These are phyloP conservation scores for Polietes domitor DNA, from an alignment of 2,888 invertebrate species.

Conservation along the genomic window DNA sequence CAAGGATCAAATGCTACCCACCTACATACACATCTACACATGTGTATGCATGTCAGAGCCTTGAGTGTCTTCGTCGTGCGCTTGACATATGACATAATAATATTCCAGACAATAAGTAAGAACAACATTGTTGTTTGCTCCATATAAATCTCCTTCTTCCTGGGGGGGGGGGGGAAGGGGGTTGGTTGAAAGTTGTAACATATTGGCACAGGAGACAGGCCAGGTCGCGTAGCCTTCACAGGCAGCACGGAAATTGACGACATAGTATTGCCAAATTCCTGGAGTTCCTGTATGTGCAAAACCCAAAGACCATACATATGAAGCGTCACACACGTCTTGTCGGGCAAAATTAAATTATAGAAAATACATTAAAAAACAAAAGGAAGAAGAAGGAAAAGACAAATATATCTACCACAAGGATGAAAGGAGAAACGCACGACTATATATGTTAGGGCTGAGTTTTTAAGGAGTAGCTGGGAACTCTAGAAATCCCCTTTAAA, in stretches of 20 bases:
- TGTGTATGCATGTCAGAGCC: neutral
- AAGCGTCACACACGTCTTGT: slow-evolving; percentile 49
- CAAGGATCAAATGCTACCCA: neutral
- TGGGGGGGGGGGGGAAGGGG: too few species aligned
- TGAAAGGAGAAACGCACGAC: neutral
- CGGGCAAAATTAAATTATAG: slow-evolving; percentile 34
- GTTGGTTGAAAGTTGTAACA: too few species aligned
- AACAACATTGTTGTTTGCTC: slow-evolving; percentile 1
- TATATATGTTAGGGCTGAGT: too few species aligned
- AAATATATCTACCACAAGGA: neutral
- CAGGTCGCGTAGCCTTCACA: neutral
- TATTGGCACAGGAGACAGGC: too few species aligned
- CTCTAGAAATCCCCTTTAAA: too few species aligned
- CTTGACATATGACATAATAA: slow-evolving; percentile 59
- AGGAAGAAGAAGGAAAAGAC: neutral
- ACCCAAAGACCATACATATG: slow-evolving; percentile 1
- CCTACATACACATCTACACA: neutral
- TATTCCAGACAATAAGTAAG: slow-evolving; percentile 20
- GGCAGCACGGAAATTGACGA: too few species aligned
- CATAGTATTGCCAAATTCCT: neutral
- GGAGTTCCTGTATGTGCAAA: slow-evolving; percentile 11
- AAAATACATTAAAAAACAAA: slow-evolving; percentile 43
- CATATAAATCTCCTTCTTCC: slow-evolving; percentile 15
- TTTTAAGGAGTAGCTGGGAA: too few species aligned
- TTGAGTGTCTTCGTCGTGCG: neutral